phyloP scores from a whole-genome alignment of 2,797 vertebrate species.

The Hyperoplus lanceolatus region DNA sequence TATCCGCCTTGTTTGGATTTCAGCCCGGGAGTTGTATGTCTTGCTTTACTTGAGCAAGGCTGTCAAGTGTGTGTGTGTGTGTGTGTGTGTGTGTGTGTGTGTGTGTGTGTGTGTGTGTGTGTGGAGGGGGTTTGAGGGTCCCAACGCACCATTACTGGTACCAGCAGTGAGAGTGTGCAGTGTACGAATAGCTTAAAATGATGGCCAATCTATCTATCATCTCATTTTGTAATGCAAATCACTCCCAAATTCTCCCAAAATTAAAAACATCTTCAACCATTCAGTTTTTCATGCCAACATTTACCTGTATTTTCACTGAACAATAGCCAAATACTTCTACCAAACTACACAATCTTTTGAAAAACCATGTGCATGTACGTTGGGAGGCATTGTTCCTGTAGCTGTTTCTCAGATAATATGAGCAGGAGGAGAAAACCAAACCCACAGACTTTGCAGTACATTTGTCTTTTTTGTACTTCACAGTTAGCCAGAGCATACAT shows the following conservation, averaged over 20 bases:
- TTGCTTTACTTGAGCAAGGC: conserved; percentile 49
- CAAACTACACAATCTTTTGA: conserved; percentile 9
- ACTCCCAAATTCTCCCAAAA: too few relatives aligned
- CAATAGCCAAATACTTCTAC: neutral
- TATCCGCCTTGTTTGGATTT: conserved; percentile 64
- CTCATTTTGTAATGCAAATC: neutral
- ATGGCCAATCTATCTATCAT: neutral
- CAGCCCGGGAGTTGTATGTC: conserved; percentile 32
- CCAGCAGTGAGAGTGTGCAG: conserved; percentile 10
- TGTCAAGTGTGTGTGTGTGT: conserved; percentile 10
- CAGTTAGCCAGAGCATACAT: conserved; percentile 39
- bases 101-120: conserved; percentile 12
- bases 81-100: conserved; percentile 12
- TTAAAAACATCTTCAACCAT: neutral
- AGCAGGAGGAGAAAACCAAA: conserved; percentile 27
- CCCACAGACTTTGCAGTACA: conserved; percentile 29
- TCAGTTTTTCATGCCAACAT: conserved; percentile 21
- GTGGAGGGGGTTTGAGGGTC: conserved; percentile 3
- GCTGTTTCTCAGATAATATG: conserved; percentile 7
- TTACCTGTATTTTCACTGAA: neutral
- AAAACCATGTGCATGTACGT: conserved; percentile 1
- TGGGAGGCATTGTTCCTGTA: conserved; percentile 9
- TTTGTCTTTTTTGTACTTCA: conserved; percentile 41
- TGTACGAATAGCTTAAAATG: neutral
- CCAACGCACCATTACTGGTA: conserved; percentile 1